Evolutionary conservation across 2,113 vertebrate species (phyloP).

Genomic region (Callopanchax toddi): DNA sequence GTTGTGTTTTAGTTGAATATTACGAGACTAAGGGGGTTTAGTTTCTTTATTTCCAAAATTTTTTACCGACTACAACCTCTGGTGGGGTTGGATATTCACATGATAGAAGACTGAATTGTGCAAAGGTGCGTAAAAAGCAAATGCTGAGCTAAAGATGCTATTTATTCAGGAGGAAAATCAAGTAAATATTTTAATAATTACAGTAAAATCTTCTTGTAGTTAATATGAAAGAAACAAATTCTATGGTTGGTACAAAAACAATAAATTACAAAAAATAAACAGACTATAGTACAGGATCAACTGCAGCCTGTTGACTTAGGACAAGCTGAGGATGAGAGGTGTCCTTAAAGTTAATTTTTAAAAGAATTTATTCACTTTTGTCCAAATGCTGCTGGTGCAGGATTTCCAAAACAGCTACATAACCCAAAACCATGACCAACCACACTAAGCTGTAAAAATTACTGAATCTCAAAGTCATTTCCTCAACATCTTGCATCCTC

Average conservation of each 20-base stretch:
- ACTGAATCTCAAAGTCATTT: slow-evolving; percentile 56
- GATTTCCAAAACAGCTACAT: slow-evolving; percentile 28
- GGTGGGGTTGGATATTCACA: slow-evolving; percentile 1
- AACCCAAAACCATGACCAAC: slow-evolving; percentile 48
- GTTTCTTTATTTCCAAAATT: slow-evolving; percentile 59
- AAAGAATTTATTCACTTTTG: neutral
- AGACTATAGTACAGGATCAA: too few species aligned
- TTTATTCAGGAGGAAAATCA: neutral
- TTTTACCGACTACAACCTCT: slow-evolving; percentile 48
- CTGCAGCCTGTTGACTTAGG: neutral
- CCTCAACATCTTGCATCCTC: slow-evolving; percentile 57
- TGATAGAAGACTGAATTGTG: neutral
- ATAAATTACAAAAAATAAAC: neutral
- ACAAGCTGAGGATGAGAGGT: neutral
- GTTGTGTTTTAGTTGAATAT: slow-evolving; percentile 46
- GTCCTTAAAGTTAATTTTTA: neutral
- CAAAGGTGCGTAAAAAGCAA: neutral
- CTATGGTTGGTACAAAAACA: neutral
- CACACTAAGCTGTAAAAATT: slow-evolving; percentile 63
- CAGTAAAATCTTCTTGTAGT: neutral
- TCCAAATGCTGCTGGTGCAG: slow-evolving; percentile 17
- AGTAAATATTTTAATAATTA: neutral
- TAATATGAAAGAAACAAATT: too few species aligned
- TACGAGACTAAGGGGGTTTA: slow-evolving; percentile 45
- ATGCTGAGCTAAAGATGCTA: neutral